Evolutionary conservation across 2,797 vertebrate genomes (phyloP).

Genomic region (Dromococcyx pavoninus): DNA sequence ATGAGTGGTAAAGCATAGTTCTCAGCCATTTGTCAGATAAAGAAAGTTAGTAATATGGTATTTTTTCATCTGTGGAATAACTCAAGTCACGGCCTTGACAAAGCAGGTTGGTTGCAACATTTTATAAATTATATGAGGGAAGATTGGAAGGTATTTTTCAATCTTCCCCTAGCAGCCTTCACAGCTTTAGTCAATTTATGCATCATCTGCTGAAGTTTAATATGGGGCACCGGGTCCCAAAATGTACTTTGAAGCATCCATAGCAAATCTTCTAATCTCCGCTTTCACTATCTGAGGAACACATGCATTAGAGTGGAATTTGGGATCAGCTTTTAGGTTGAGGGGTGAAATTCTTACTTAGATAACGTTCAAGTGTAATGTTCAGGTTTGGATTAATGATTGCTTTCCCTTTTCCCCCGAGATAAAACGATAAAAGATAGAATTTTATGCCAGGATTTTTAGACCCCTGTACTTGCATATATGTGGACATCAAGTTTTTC

Average conservation of each 20-base stretch:
- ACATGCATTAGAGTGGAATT: conserved; percentile 31
- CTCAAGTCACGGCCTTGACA: conserved; percentile 1
- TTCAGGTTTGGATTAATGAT: conserved; percentile 32
- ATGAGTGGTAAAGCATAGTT: neutral
- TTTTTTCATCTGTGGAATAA: conserved; percentile 15
- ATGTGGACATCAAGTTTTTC: neutral
- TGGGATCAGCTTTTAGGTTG: conserved; percentile 15
- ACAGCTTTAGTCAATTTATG: conserved; percentile 36
- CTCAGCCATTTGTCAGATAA: neutral
- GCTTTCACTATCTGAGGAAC: conserved; percentile 27
- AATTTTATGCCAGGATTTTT: neutral
- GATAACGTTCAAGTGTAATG: conserved; percentile 59
- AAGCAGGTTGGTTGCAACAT: neutral
- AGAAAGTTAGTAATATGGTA: neutral
- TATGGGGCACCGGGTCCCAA: conserved; percentile 3
- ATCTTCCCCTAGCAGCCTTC: conserved; percentile 18
- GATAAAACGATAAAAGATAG: conserved; percentile 32
- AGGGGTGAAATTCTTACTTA: conserved; percentile 1
- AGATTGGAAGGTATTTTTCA: conserved; percentile 25
- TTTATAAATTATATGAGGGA: neutral
- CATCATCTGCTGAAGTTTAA: conserved; percentile 49
- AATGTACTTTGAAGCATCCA: conserved; percentile 39
- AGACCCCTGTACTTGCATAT: neutral
- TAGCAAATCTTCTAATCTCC: conserved; percentile 46
- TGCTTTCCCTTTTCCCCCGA: conserved; percentile 45